Conservation (phyloP, 1,140 invertebrate species). For the Anoplophora glabripennis region DNA sequence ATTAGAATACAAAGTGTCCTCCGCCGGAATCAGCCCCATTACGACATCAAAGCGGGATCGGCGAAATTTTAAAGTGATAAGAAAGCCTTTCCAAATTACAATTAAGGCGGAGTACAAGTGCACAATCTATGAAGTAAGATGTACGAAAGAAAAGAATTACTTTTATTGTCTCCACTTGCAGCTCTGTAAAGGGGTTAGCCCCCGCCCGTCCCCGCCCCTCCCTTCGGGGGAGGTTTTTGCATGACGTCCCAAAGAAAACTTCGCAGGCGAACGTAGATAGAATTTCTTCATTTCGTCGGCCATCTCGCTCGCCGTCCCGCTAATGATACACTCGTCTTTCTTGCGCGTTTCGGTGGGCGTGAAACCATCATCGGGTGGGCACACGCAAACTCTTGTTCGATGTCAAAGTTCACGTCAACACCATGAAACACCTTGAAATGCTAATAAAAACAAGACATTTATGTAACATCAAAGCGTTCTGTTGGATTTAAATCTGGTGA, state of each 20-base stretch:
- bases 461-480: no score
- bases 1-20: neutral
- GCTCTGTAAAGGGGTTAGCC: constrained; percentile 33
- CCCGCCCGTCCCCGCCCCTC: constrained; percentile 15
- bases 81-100: constrained; percentile 31
- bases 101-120: constrained; percentile 29
- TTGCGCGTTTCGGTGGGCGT: no score
- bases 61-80: constrained; percentile 24
- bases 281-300: constrained; percentile 38
- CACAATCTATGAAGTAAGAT: constrained; percentile 34
- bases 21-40: neutral
- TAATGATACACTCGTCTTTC: neutral
- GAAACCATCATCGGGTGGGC: neutral
- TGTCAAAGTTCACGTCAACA: no score
- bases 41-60: constrained; percentile 24
- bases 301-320: constrained; percentile 16
- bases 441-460: no score
- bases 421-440: no score
- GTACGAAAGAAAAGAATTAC: constrained; percentile 39
- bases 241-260: constrained; percentile 40
- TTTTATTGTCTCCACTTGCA: constrained; percentile 39
- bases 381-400: no score
- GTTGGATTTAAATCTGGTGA: no score
- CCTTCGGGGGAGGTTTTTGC: constrained; percentile 31
- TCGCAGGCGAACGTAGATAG: constrained; percentile 38